Evolutionary conservation across 2,888 invertebrate species (phyloP).

Genomic region (Drosophila ustulata): DNA sequence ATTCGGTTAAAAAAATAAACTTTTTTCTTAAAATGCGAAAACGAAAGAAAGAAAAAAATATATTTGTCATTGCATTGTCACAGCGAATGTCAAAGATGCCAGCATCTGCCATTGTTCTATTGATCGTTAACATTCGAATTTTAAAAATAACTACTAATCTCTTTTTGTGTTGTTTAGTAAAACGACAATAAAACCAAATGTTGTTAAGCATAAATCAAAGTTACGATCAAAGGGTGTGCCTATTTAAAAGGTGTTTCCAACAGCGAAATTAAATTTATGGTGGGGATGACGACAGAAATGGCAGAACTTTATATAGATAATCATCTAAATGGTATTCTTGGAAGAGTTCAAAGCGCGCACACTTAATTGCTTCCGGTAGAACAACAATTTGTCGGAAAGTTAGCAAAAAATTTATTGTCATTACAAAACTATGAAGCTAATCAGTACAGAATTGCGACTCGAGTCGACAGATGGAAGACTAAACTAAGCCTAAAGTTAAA

Average conservation of each 20-base stretch:
- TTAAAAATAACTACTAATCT: neutral
- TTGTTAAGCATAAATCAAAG: neutral
- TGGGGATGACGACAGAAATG: neutral
- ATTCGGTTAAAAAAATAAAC: too few relatives aligned
- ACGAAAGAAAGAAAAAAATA: too few relatives aligned
- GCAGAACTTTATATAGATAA: neutral
- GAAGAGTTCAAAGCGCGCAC: neutral
- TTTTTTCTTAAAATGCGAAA: too few relatives aligned
- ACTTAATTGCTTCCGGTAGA: conserved; percentile 1
- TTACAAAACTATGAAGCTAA: conserved; percentile 62
- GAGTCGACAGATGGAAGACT: conserved; percentile 68
- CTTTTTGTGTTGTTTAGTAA: neutral
- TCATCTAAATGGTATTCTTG: neutral
- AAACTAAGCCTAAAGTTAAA: conserved; percentile 39
- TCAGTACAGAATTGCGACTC: conserved; percentile 73
- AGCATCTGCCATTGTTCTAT: neutral
- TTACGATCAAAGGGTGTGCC: neutral
- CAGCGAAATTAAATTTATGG: neutral
- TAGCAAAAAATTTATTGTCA: conserved; percentile 66
- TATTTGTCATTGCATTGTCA: neutral
- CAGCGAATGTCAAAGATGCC: neutral
- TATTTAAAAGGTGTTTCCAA: neutral
- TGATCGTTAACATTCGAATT: neutral
- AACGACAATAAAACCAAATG: neutral
- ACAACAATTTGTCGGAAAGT: conserved; percentile 18